phyloP scores from a whole-genome alignment of 2,113 vertebrate genomes.

The Semnopithecus entellus region DNA sequence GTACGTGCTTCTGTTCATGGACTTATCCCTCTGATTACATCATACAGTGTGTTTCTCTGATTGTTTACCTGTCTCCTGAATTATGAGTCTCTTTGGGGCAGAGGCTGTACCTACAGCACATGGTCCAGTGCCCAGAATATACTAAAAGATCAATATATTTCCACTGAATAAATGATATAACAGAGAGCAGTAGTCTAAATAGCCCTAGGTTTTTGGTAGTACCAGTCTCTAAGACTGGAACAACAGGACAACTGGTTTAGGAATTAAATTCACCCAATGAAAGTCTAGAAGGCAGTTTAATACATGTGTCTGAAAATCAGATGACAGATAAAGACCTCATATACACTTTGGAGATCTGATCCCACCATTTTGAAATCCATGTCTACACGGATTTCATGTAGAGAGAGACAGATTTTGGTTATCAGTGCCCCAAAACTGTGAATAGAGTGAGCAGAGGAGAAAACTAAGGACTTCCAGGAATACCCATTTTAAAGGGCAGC shows the following conservation, averaged over 20 bases:
- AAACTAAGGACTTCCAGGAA: background rate
- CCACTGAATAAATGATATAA: background rate
- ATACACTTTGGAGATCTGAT: too few species aligned
- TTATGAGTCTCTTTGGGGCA: background rate
- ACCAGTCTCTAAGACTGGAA: background rate
- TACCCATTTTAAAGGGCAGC: background rate
- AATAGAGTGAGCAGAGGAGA: background rate
- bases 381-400: background rate
- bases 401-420: background rate
- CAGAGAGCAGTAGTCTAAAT: background rate
- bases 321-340: background rate
- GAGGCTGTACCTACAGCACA: background rate
- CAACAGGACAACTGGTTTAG: background rate
- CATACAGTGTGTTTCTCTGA: background rate
- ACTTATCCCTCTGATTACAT: background rate
- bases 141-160: background rate
- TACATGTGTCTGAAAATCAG: background rate
- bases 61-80: background rate
- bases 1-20: background rate
- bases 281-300: background rate
- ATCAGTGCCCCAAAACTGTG: background rate
- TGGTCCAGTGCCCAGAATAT: background rate
- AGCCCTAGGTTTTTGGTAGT: background rate
- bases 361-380: background rate
- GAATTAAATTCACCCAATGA: background rate